phyloP scores from a whole-genome alignment of 1,140 invertebrate genomes.

The Cyrtorhinus lividipennis region DNA sequence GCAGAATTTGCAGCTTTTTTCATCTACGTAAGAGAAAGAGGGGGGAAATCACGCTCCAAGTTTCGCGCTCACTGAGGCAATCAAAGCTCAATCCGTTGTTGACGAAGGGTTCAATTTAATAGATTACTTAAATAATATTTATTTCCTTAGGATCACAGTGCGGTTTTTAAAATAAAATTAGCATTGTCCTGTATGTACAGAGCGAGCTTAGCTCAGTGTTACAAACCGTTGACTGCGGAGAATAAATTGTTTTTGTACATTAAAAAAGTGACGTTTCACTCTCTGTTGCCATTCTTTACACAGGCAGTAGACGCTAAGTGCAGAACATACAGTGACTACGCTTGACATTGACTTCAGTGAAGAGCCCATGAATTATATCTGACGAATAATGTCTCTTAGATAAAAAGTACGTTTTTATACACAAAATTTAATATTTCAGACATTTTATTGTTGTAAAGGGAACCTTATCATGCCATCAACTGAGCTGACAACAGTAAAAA shows the following conservation, averaged over 20 bases:
- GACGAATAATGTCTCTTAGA: not conserved
- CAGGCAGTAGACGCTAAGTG: too few species aligned
- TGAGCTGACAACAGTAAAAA: too few species aligned
- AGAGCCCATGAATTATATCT: not conserved
- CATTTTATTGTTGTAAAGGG: not conserved
- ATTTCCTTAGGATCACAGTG: constrained; percentile 4
- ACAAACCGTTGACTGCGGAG: not conserved
- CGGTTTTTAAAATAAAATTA: not conserved
- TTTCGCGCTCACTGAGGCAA: too few species aligned
- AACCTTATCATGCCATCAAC: too few species aligned
- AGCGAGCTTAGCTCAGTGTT: not conserved
- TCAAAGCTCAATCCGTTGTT: too few species aligned
- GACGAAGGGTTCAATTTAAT: too few species aligned
- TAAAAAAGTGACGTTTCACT: not conserved
- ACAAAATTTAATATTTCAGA: not conserved
- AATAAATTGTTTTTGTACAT: not conserved
- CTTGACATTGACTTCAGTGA: not conserved
- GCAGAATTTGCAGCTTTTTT: too few species aligned
- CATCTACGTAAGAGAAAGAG: too few species aligned
- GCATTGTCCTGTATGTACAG: not conserved
- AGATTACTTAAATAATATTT: not conserved
- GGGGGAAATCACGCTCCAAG: too few species aligned
- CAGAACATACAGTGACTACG: not conserved
- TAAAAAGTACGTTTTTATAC: not conserved
- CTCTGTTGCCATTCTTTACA: too few species aligned